Evolutionary conservation across 1,140 invertebrate species (phyloP), one percentile per base, ranked within the genome.

Genomic region (Heliconius melpomene): DNA sequence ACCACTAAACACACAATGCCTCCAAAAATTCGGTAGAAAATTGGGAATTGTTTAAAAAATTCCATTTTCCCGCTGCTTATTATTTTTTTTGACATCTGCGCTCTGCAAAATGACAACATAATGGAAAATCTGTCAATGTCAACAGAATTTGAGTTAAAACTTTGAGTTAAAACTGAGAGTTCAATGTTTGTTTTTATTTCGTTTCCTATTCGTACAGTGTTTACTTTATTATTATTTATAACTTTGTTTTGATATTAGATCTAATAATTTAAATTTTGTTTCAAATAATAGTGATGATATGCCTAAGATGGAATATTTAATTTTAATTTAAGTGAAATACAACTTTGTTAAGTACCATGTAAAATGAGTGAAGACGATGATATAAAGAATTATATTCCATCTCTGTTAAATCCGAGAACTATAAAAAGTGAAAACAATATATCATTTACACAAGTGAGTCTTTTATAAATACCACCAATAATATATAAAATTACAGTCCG

Each of bases 351-450:
- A 2, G 9, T 66, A 66, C 23, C 60, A 73, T 72, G 70, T 32
- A 87, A 85, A 80, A 89, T 90, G 89, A 83, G 82, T 79, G 60
- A 66, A 66, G 78, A 78, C 72, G 81, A 85, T 79, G 80, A 88
- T 78, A 86, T 87, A 74, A 90, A 89, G 78, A 81, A 86, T 70
- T 90, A 84, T 72, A n/a, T 90, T n/a, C 89, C 90, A 2, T 91
- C 90, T n/a, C 13, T 92, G 11, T 79, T 90, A 77, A 90, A 90
- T 76, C 89, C 91, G 32, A 85, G 89, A 57, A 52, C 70, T 26
- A 74, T 88, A n/a, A 88, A 84, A 81, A 90, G 85, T 86, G 32
- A 79, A 23, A 79, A 72, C 77, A 79, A 86, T 76, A 50, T 87
- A n/a, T 83, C 84, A 72, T 36, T 88, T 72, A 88, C 89, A 32